Conservation (phyloP, 1,140 invertebrate species). For the Drosophila guanche region DNA sequence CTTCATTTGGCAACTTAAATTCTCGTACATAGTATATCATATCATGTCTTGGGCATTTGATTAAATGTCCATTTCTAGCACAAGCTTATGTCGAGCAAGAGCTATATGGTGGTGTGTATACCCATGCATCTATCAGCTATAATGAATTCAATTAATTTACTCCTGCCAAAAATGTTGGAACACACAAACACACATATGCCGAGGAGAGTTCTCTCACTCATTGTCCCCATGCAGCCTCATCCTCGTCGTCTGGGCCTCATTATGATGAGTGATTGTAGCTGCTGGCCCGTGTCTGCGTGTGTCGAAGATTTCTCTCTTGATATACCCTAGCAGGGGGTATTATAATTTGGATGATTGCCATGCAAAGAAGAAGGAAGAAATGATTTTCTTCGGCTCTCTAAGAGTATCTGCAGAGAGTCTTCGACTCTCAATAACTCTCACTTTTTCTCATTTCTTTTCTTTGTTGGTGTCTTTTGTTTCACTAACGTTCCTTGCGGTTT, state of each 20-base stretch:
- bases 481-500: slow-evolving; percentile 70
- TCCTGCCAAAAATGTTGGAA: slow-evolving; percentile 47
- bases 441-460: neutral
- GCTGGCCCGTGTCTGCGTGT: slow-evolving; percentile 45
- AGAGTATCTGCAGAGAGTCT: no score
- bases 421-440: no score
- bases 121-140: slow-evolving; percentile 62
- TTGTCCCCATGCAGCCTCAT: neutral
- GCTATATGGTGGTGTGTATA: neutral
- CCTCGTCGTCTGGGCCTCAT: slow-evolving; percentile 65
- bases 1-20: slow-evolving; percentile 20
- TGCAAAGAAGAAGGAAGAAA: no score
- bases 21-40: neutral
- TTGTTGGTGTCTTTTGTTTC: slow-evolving; percentile 41
- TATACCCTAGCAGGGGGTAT: neutral
- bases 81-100: slow-evolving; percentile 33
- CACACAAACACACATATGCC: slow-evolving; percentile 22
- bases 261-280: slow-evolving; percentile 77
- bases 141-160: slow-evolving; percentile 81
- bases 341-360: no score
- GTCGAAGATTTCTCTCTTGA: slow-evolving; percentile 41
- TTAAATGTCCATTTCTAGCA: slow-evolving; percentile 63
- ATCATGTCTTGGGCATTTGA: slow-evolving; percentile 41
- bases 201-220: neutral
- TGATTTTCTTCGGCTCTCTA: no score